phyloP scores from a whole-genome alignment of 2,888 invertebrate genomes.

The Nomada fucata region DNA sequence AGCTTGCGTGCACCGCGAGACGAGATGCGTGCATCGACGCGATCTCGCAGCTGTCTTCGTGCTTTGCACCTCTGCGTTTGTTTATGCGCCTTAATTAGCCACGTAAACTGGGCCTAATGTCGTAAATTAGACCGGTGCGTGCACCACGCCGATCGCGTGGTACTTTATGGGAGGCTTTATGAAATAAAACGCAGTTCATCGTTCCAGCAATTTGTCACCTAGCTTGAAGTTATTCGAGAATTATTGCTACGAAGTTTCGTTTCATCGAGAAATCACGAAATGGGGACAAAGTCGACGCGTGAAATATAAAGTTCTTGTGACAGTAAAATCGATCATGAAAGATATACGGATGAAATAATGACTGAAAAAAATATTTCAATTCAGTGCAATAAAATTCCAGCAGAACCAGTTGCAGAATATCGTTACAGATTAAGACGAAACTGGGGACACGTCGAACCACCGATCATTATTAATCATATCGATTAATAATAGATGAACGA shows the following conservation, averaged over 20 bases:
- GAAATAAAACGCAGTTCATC: neutral
- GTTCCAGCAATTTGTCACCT: slow-evolving; percentile 3
- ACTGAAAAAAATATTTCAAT: neutral
- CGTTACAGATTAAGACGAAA: neutral
- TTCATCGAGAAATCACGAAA: too few relatives aligned
- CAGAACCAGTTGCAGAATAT: neutral
- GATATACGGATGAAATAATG: neutral
- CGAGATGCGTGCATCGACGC: slow-evolving; percentile 31
- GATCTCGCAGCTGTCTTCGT: slow-evolving; percentile 33
- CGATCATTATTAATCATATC: neutral
- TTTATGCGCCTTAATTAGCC: slow-evolving; percentile 51
- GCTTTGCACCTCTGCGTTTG: slow-evolving; percentile 46
- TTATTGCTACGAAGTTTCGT: neutral
- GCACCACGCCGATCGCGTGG: slow-evolving; percentile 11
- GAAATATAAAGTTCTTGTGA: too few relatives aligned
- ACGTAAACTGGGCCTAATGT: slow-evolving; percentile 2
- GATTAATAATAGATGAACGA: neutral
- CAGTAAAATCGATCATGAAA: too few relatives aligned
- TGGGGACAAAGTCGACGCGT: too few relatives aligned
- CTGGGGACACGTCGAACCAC: neutral
- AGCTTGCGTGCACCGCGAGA: slow-evolving; percentile 60
- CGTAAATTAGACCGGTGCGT: slow-evolving; percentile 34
- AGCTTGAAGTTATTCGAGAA: neutral
- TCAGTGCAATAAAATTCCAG: neutral
- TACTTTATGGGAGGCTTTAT: neutral